Evolutionary conservation across 2,888 invertebrate genomes (phyloP), one percentile per base, ranked within the genome.

Genomic region (Drepana falcataria): DNA sequence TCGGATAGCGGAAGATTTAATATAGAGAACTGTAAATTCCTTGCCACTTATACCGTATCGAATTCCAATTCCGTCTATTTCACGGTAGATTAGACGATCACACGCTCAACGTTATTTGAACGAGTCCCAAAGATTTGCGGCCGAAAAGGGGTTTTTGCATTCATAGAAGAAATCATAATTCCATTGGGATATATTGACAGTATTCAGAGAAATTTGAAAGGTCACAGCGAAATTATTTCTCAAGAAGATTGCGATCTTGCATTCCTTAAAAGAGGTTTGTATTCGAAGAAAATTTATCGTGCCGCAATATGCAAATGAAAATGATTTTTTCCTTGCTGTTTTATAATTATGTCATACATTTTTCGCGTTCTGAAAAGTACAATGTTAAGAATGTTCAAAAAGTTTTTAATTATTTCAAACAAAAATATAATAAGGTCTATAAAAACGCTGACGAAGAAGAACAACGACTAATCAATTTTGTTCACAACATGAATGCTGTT

Each of bases 1-100:
- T 75, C 70, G 73, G 80, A 83, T 79, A 81, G 74, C 69, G 67
- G 71, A 69, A 81, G 81, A 82, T 82, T 82, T 81, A 79, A 79
- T 81, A 79, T 75, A 75, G 75, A 72, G 66, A 69, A 68, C 73
- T 68, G 65, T 67, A 66, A 71, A 72, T 69, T 67, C 70, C 68
- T 61, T 61, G 65, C 68, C 68, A 71, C 70, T 77, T 76, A 76
- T 70, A 71, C 66, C 61, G 71, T 66, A 69, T 65, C 66, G 69
- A 68, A 68, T 66, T 71, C 68, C 64, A 68, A 71, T 71, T 73
- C 65, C 44, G 65, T 67, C 66, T 71, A 71, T 75, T 75, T 75
- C 71, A 80, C 68, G 77, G 69, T 57, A 70, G 73, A 77, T 79
- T 79, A 74, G 66, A 68, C 69, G 69, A 70, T 79, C 73, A 73